A percentile compares a stretch with the other conserved stretches of the same genome.
Conservation (phyloP, 2,797 vertebrate genomes). For the Schizothorax lantsangensis region DNA sequence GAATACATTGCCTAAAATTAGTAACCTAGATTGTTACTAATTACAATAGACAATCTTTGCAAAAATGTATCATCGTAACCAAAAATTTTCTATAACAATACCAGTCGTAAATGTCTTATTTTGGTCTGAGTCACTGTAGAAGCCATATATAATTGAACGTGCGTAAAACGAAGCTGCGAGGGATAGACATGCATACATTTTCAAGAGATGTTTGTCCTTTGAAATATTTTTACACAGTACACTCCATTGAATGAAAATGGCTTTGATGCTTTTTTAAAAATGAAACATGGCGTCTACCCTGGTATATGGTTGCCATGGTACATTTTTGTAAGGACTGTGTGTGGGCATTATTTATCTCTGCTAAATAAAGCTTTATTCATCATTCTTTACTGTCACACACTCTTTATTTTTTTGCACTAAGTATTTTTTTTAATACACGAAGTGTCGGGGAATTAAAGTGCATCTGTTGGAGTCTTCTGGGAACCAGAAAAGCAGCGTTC, state of each 20-base stretch:
- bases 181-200: background rate
- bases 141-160: background rate
- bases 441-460: conserved; percentile 60
- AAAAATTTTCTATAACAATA: background rate
- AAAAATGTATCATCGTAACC: background rate
- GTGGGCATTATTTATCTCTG: conserved; percentile 19
- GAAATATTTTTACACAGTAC: background rate
- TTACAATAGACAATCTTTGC: background rate
- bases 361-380: conserved; percentile 27
- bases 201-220: background rate
- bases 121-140: background rate
- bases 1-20: background rate
- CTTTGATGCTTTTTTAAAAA: background rate
- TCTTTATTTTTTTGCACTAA: conserved; percentile 51
- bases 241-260: background rate
- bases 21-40: background rate
- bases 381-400: conserved; percentile 36
- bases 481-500: conserved; percentile 53
- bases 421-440: too few species aligned
- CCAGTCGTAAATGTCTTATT: background rate
- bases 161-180: background rate
- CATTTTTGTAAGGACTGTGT: background rate
- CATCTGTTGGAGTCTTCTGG: conserved; percentile 57
- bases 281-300: background rate
- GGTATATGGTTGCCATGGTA: conserved; percentile 34